These are phyloP conservation scores for Drosophila busckii DNA, from an alignment of 1,140 invertebrate species.

Conservation along the genomic window DNA sequence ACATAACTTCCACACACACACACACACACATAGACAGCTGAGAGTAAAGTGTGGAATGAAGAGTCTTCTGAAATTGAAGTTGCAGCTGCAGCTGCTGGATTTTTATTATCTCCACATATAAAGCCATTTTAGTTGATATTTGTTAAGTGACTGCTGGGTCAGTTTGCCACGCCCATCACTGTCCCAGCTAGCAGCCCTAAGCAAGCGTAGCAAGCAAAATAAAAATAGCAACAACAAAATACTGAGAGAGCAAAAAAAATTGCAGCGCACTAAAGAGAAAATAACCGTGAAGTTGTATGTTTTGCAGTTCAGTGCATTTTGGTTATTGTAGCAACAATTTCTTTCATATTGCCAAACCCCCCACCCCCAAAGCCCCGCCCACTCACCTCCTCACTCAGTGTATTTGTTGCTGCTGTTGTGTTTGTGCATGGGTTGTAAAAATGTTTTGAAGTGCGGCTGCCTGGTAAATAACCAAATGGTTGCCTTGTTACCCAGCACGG, in stretches of 20 bases:
- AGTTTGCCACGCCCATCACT: conserved; percentile 13
- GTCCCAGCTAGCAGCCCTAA: not conserved
- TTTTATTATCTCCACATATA: conserved; percentile 67
- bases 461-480: conserved; percentile 57
- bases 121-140: conserved; percentile 59
- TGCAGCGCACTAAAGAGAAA: conserved; percentile 61
- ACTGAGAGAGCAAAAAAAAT: conserved; percentile 17
- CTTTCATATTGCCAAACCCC: conserved; percentile 26
- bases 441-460: conserved; percentile 49
- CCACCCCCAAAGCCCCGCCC: not conserved
- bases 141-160: conserved; percentile 53
- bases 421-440: conserved; percentile 42
- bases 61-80: conserved; percentile 3
- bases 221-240: not conserved
- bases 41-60: not conserved
- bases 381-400: not conserved
- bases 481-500: conserved; percentile 7
- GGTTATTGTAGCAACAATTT: conserved; percentile 39
- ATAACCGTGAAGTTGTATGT: conserved; percentile 59
- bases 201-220: not conserved
- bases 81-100: conserved; percentile 24
- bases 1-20: conserved; percentile 1
- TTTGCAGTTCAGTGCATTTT: conserved; percentile 62
- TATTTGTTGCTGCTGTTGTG: conserved; percentile 16
- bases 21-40: not conserved